Evolutionary conservation across 2,797 vertebrate species (phyloP), one percentile per base, ranked within the genome.

Genomic region (Protonibea diacanthus): DNA sequence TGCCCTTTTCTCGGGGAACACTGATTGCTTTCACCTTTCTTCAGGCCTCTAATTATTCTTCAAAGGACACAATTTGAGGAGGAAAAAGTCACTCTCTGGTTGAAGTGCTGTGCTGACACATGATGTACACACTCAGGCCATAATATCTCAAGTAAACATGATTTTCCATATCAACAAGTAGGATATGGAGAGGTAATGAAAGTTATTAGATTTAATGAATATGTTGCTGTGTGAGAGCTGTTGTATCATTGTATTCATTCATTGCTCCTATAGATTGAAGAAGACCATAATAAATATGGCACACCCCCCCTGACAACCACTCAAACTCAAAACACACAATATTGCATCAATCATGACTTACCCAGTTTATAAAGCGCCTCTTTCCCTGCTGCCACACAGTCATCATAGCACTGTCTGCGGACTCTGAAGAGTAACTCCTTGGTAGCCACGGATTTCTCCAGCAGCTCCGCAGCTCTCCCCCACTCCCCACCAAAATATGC

Each of bases 401-500:
- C 83, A 38, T 91, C 88, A 29, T 94, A 92, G 92, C 98, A 99
- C 71, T 85, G 89, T 23, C 88, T 93, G 84, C 96, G 95, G 48
- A 85, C 87, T 6, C 80, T 92, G 75, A 86, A 86, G 82, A 97
- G 91, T 12, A 89, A 82, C 6, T 95, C 90, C 64, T 92, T 95
- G 91, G 96, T 96, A 2, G 90, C 76, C 73, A 98, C 83, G 23
- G 97, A 94, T 82, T 96, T 96, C 90, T 97, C 96, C 82, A 99
- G 91, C 65, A 95, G 91, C 81, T 96, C 96, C 33, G 96, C 97
- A 1, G 97, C 95, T 55, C 92, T 95, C 4, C 78, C 85, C 97
- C 98, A 99, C 58, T 98, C 96, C 81, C 88, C 92, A 0, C 73
- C 83, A 20, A 97, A 96, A 75, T 98, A 99, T 0, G 97, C 95